Evolutionary conservation across 2,797 vertebrate genomes (phyloP).

Genomic region (Calcarius lapponicus): DNA sequence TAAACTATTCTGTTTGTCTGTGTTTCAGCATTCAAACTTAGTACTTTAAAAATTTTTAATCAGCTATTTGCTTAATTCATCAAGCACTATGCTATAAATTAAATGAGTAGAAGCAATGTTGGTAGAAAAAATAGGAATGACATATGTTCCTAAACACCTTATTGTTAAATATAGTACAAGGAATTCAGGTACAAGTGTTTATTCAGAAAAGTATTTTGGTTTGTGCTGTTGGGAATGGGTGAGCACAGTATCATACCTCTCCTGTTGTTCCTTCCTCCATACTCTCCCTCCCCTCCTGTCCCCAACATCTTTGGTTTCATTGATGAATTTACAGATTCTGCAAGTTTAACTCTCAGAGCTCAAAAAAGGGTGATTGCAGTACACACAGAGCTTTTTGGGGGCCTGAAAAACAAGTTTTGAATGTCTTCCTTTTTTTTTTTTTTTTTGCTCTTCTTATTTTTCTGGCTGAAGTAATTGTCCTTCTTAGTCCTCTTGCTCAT

Average conservation of each 20-base stretch:
- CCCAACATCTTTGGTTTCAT: background rate
- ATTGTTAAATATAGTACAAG: background rate
- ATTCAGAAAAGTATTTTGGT: background rate
- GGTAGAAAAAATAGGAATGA: background rate
- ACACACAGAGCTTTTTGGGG: background rate
- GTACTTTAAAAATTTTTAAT: background rate
- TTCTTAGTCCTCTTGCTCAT: slow-evolving; percentile 1
- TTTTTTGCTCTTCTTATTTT: background rate
- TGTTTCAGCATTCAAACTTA: background rate
- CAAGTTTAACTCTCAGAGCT: background rate
- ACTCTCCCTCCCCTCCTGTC: background rate
- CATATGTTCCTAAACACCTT: background rate
- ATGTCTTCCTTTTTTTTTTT: background rate
- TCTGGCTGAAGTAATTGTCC: background rate
- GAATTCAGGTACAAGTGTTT: background rate
- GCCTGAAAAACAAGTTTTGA: rapidly evolving
- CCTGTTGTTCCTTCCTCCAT: background rate
- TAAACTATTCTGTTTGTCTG: background rate
- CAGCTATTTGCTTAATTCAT: background rate
- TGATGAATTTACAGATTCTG: background rate
- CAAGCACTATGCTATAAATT: background rate
- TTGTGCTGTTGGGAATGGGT: background rate
- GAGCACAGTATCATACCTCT: background rate
- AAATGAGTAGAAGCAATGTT: background rate
- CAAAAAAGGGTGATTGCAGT: background rate